Base-by-base conservation (phyloP, 2,113 vertebrate genomes). In the Dunckerocampus dactyliophorus region DNA sequence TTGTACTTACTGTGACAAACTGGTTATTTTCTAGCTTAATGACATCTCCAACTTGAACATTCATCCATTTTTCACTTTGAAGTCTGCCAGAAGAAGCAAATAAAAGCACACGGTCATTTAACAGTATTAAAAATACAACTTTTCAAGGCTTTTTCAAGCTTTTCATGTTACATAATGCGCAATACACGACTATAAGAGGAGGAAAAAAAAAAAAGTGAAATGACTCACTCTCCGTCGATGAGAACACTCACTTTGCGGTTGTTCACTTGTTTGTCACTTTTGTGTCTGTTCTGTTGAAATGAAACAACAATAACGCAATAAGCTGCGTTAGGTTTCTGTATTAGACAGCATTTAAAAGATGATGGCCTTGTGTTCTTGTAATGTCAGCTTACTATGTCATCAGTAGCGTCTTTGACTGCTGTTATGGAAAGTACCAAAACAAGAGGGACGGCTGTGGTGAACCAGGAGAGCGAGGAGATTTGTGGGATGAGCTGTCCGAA, bases 31-130 rank as follows among this genome's bases (percentile, higher is more conserved):
- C 88, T 84, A 99, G 82, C 80, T 93, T 95, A 78, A 98, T 90
- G 71, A 98, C 93, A 78, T 98, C 95, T 17, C 97, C 96, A 28
- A 98, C 96, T 82, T 95, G 92, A 61, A 99, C 89, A 47, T 95
- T 92, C 94, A 92, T 95, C 97, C 95, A 98, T 86, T 93, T 95
- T 65, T 95, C 92, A n/a, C 82, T 89, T 60, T 78, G 88, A 47
- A 97, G 63, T 75, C 97, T 99, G 81, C 17, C 46, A 47, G 46
- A 67, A 39, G 7, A 21, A 60, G 6, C 15, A 28, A 19, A 34
- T 11, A 28, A 21, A 28, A 5, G 13, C 19, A 42, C 19, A 20
- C 1, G 46, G 34, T 39, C 14, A 8, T 19, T 37, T 37, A 4
- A 22, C 8, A 31, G 22, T 51, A 21, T 34, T 15, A 31, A n/a